Conservation (phyloP, 2,113 vertebrate species). For the Oncorhynchus mykiss region DNA sequence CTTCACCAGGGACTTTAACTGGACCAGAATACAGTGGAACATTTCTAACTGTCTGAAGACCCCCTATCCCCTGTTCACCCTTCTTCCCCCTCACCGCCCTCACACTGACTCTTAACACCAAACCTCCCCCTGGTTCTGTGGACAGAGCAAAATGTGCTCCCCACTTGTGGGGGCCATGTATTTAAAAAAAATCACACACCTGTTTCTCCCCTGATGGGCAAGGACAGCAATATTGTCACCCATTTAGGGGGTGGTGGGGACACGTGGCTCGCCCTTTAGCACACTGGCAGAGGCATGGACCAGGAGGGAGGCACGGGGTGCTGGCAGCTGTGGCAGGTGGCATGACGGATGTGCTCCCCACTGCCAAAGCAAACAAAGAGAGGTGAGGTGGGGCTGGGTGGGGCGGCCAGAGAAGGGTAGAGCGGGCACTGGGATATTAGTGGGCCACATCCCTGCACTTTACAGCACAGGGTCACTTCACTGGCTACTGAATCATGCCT, state of each 20-base stretch:
- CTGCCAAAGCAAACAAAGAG: conserved; percentile 66
- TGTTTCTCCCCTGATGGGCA: conserved; percentile 57
- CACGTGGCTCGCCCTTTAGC: conserved; percentile 63
- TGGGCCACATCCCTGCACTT: conserved; percentile 48
- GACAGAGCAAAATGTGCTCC: conserved; percentile 32
- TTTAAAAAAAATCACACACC: conserved; percentile 57
- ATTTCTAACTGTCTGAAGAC: not conserved
- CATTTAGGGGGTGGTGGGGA: conserved; percentile 61
- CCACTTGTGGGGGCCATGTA: conserved; percentile 20
- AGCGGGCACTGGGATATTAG: conserved; percentile 55
- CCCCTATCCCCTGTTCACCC: not conserved
- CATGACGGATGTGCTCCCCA: conserved; percentile 64
- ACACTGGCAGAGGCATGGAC: conserved; percentile 31
- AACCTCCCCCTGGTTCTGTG: conserved; percentile 23
- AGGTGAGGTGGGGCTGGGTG: conserved; percentile 49
- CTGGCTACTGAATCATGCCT: conserved; percentile 46
- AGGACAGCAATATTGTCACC: conserved; percentile 70
- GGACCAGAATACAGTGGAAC: not conserved
- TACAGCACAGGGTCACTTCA: conserved; percentile 47
- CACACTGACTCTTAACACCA: conserved; percentile 18
- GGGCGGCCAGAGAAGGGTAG: conserved; percentile 49
- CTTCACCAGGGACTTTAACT: too few species aligned
- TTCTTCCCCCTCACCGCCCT: not conserved
- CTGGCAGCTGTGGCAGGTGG: conserved; percentile 65
- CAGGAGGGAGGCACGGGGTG: conserved; percentile 27